Percentiles rank a stretch among this genome's conserved stretches.
These are phyloP conservation scores for Diploscapter pachys DNA, from an alignment of 1,140 invertebrate genomes.

Conservation along the genomic window DNA sequence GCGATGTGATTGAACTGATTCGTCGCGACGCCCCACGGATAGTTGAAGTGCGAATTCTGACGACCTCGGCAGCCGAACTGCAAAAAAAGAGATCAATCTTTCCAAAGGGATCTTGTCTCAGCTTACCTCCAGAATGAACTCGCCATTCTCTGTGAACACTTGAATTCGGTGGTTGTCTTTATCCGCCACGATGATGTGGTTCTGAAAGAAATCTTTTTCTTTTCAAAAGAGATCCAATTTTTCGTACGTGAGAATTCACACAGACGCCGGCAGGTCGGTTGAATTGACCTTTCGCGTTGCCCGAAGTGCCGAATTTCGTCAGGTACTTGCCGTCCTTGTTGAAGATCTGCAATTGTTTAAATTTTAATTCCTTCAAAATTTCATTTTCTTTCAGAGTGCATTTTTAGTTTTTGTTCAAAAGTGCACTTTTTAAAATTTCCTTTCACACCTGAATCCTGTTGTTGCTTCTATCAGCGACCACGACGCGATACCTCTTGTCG, in stretches of 20 bases:
- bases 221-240: no score
- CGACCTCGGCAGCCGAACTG: conserved; percentile 83
- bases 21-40: conserved; percentile 90
- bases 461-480: conserved; percentile 85
- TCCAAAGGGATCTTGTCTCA: no score
- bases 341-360: conserved; percentile 68
- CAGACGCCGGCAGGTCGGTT: conserved; percentile 84
- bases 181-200: conserved; percentile 82
- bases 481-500: conserved; percentile 74
- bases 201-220: conserved; percentile 58
- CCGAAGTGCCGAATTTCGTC: conserved; percentile 73
- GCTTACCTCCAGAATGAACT: conserved; percentile 62
- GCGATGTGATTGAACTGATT: conserved; percentile 78
- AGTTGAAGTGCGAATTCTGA: conserved; percentile 82
- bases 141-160: conserved; percentile 75
- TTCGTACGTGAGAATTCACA: conserved; percentile 65
- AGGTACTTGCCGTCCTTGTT: conserved; percentile 73
- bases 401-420: no score
- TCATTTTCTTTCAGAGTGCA: no score
- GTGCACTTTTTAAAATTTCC: no score
- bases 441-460: conserved; percentile 68
- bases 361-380: no score
- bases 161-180: conserved; percentile 89
- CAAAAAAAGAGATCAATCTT: conserved; percentile 64
- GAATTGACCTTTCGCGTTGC: conserved; percentile 78